A percentile compares a stretch with the other conserved stretches of the same genome.
Conservation (phyloP, 2,113 vertebrate species). For the Antennarius striatus region DNA sequence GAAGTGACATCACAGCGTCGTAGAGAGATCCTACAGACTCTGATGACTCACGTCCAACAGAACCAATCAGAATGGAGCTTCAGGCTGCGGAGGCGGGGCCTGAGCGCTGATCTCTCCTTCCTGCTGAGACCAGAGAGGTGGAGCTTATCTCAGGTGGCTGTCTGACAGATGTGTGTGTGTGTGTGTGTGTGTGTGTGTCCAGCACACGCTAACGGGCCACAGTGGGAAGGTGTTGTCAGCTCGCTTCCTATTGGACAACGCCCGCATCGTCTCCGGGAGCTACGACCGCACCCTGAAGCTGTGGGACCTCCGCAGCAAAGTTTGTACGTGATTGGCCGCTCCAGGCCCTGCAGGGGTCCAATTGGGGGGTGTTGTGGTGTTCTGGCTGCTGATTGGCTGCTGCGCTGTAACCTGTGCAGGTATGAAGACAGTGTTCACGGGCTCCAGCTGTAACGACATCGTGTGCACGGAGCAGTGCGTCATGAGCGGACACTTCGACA, state of each 20-base stretch:
- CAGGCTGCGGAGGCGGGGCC: conserved; percentile 23
- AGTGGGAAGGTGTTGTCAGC: conserved; percentile 96
- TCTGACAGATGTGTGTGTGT: not conserved
- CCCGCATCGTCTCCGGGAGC: conserved; percentile 96
- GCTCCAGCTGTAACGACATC: conserved; percentile 98
- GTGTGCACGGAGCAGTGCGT: conserved; percentile 98
- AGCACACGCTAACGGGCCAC: conserved; percentile 98
- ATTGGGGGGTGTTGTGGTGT: too few species aligned
- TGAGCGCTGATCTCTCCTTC: conserved; percentile 62
- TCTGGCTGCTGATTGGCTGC: too few species aligned
- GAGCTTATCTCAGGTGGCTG: not conserved
- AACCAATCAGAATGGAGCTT: conserved; percentile 26
- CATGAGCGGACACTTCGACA: conserved; percentile 99
- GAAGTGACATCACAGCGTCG: conserved; percentile 42
- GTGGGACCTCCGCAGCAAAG: conserved; percentile 99
- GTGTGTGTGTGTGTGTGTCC: not conserved
- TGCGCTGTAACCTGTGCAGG: conserved; percentile 75
- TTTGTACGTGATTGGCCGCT: conserved; percentile 84
- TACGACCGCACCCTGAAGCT: conserved; percentile 97
- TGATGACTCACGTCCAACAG: conserved; percentile 51
- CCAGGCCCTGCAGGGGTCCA: too few species aligned
- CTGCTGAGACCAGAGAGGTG: conserved; percentile 64
- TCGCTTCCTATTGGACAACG: conserved; percentile 94
- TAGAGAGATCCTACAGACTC: conserved; percentile 30
- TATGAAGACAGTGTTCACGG: conserved; percentile 98